Conservation (phyloP, 2,113 vertebrate genomes). For the Sphyrna mokarran region DNA sequence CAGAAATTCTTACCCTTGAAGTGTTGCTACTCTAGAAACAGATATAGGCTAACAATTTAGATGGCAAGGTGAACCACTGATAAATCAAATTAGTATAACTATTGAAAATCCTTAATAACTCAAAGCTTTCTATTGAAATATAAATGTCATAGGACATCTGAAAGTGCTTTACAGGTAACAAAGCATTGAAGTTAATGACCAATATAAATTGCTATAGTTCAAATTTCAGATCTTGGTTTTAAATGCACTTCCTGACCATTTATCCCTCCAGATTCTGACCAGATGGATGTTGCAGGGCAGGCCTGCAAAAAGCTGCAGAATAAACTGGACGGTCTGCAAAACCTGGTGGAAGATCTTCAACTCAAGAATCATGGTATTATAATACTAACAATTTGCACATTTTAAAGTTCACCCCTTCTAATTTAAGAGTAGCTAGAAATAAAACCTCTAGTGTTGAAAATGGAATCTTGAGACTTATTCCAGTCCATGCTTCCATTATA, state of each 20-base stretch:
- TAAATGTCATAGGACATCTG: no score
- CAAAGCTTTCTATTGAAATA: no score
- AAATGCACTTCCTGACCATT: not conserved
- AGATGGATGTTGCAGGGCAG: conserved; percentile 44
- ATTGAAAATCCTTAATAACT: no score
- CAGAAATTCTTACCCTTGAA: no score
- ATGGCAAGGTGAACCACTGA: not conserved
- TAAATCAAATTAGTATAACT: no score
- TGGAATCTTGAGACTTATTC: not conserved
- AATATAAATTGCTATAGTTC: not conserved
- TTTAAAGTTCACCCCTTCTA: not conserved
- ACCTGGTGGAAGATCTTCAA: conserved; percentile 51
- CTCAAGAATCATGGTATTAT: conserved; percentile 52
- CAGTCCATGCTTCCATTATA: not conserved
- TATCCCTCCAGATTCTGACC: conserved; percentile 26
- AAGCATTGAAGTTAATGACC: not conserved
- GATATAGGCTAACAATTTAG: no score
- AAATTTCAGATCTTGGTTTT: no score
- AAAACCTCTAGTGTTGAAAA: not conserved
- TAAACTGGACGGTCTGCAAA: conserved; percentile 54
- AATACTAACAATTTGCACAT: not conserved
- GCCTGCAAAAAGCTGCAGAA: conserved; percentile 50
- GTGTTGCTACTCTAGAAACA: no score
- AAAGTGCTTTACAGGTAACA: no score
- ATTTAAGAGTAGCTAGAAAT: not conserved